phyloP scores from a whole-genome alignment of 2,888 invertebrate genomes.

The Sinodicranocentrus sp. region DNA sequence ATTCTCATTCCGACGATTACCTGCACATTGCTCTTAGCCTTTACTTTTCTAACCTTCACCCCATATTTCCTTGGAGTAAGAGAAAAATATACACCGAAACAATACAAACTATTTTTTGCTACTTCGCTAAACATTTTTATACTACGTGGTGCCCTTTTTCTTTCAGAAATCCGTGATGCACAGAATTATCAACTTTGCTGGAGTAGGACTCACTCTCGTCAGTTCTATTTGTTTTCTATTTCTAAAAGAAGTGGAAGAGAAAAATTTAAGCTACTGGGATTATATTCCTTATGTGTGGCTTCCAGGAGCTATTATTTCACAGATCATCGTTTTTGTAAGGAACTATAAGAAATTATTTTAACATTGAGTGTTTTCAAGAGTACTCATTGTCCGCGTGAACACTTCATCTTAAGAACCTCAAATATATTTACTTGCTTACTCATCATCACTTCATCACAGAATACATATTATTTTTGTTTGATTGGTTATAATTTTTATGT shows the following conservation, averaged over 20 bases:
- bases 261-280: constrained; percentile 29
- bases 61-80: constrained; percentile 44
- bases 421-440: not conserved
- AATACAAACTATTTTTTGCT: not conserved
- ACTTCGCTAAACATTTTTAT: not conserved
- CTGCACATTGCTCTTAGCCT: constrained; percentile 26
- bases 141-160: not conserved
- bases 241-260: constrained; percentile 48
- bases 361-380: not conserved
- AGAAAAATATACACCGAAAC: constrained; percentile 1
- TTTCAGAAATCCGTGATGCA: constrained; percentile 55
- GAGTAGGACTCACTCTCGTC: not conserved
- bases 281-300: constrained; percentile 50
- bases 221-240: constrained; percentile 31
- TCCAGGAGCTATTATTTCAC: constrained; percentile 22
- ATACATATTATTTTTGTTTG: not conserved
- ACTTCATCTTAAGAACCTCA: no score
- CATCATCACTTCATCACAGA: constrained; percentile 1
- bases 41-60: constrained; percentile 9
- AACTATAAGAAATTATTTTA: not conserved
- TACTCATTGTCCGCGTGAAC: not conserved
- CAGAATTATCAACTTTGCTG: constrained; percentile 22
- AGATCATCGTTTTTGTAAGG: constrained; percentile 35
- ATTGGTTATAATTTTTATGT: not conserved
- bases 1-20: constrained; percentile 37